Conservation (phyloP, 2,113 vertebrate genomes). For the Nycticorax nycticorax region DNA sequence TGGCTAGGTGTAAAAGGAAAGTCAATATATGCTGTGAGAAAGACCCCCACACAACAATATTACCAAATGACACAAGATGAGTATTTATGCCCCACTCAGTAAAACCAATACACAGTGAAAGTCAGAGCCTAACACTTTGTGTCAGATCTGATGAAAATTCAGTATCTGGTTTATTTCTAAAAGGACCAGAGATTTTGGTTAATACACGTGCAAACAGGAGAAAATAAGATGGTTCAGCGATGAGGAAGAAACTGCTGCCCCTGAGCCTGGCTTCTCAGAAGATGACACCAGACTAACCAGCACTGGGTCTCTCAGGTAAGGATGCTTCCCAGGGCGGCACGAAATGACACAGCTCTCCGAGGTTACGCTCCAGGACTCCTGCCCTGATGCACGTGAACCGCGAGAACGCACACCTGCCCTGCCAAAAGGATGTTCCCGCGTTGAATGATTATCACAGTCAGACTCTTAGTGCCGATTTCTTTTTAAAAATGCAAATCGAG, state of each 20-base stretch:
- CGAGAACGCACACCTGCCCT: neutral
- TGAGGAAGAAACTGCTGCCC: neutral
- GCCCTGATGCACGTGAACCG: neutral
- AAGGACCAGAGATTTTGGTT: neutral
- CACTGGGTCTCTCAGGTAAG: accelerated
- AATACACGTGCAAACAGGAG: neutral
- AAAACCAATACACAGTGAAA: neutral
- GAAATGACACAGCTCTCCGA: neutral
- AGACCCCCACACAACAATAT: neutral
- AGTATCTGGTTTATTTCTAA: neutral
- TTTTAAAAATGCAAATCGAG: neutral
- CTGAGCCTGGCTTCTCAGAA: neutral
- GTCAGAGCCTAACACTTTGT: neutral
- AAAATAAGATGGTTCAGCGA: neutral
- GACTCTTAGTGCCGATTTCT: neutral
- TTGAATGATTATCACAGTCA: neutral
- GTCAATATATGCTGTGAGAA: neutral
- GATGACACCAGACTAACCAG: neutral
- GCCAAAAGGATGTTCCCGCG: accelerated
- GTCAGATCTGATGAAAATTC: neutral
- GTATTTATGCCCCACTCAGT: neutral
- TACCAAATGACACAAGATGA: neutral
- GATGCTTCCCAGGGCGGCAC: neutral
- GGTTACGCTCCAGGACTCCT: neutral
- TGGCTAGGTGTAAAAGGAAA: neutral